Conservation (phyloP, 2,797 vertebrate species). For the Pipistrellus pygmaeus region DNA sequence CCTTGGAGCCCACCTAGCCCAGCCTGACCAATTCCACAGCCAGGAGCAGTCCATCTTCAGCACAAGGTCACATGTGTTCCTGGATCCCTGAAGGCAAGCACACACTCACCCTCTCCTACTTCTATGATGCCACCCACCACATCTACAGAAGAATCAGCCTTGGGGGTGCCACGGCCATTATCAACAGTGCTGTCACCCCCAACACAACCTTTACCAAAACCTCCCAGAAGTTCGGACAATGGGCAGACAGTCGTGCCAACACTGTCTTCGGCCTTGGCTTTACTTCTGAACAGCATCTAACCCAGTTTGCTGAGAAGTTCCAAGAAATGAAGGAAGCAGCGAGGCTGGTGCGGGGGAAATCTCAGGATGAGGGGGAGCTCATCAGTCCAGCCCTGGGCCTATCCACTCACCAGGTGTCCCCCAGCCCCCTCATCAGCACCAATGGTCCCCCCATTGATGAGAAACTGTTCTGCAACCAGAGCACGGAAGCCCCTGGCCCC, state of each 20-base stretch:
- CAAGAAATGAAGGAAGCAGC: slow-evolving; percentile 97
- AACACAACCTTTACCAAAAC: too few species aligned
- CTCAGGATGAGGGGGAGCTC: slow-evolving; percentile 96
- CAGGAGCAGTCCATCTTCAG: slow-evolving; percentile 98
- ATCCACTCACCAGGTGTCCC: slow-evolving; percentile 92
- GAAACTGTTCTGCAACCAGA: slow-evolving; percentile 97
- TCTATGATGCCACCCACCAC: slow-evolving; percentile 94
- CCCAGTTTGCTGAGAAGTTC: slow-evolving; percentile 97
- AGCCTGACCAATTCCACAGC: slow-evolving; percentile 85
- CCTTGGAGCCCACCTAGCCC: slow-evolving; percentile 48
- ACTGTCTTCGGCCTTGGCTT: too few species aligned
- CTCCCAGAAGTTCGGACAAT: too few species aligned
- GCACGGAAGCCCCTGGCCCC: slow-evolving; percentile 94
- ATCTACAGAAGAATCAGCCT: slow-evolving; percentile 99
- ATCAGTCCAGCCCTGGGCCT: slow-evolving; percentile 93
- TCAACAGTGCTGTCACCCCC: too few species aligned
- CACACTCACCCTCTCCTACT: slow-evolving; percentile 96
- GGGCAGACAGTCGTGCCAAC: too few species aligned
- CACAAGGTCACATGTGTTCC: slow-evolving; percentile 97
- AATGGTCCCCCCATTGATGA: slow-evolving; percentile 96
- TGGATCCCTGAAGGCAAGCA: slow-evolving; percentile 98
- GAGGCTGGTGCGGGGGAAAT: slow-evolving; percentile 95
- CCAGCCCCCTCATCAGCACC: slow-evolving; percentile 88
- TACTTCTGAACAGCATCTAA: too few species aligned
- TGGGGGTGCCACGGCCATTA: slow-evolving; percentile 84